These are phyloP conservation scores for Bombyx huttoni DNA, from an alignment of 2,888 invertebrate genomes.

Conservation along the genomic window DNA sequence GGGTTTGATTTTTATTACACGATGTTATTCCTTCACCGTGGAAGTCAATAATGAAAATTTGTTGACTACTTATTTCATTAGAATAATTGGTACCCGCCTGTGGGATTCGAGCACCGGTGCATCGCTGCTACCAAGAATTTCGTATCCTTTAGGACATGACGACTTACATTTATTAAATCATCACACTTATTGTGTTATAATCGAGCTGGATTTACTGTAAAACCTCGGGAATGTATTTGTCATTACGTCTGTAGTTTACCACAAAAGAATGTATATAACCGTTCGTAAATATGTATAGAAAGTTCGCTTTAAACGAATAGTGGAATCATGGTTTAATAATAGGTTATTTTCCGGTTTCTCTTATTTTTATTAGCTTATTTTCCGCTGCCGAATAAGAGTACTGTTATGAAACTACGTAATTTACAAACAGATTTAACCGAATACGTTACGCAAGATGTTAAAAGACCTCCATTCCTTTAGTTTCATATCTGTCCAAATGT, in stretches of 20 bases:
- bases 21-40: too few relatives aligned
- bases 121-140: too few relatives aligned
- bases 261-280: not conserved
- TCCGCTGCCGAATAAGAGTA: constrained; percentile 44
- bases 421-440: constrained; percentile 23
- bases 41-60: too few relatives aligned
- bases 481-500: constrained; percentile 6
- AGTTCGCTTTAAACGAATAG: constrained; percentile 3
- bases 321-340: constrained; percentile 17
- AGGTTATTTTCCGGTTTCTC: constrained; percentile 26
- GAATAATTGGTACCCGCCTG: too few relatives aligned
- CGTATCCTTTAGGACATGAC: too few relatives aligned
- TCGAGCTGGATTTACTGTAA: not conserved
- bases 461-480: constrained; percentile 11
- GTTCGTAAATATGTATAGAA: constrained; percentile 9
- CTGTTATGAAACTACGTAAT: constrained; percentile 34
- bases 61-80: too few relatives aligned
- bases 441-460: constrained; percentile 34
- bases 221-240: not conserved
- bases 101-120: too few relatives aligned
- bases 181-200: too few relatives aligned
- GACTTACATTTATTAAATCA: too few relatives aligned
- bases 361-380: constrained; percentile 36
- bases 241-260: not conserved
- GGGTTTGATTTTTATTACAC: too few relatives aligned